phyloP scores from a whole-genome alignment of 1,140 invertebrate genomes.

The Drosophila insularis region DNA sequence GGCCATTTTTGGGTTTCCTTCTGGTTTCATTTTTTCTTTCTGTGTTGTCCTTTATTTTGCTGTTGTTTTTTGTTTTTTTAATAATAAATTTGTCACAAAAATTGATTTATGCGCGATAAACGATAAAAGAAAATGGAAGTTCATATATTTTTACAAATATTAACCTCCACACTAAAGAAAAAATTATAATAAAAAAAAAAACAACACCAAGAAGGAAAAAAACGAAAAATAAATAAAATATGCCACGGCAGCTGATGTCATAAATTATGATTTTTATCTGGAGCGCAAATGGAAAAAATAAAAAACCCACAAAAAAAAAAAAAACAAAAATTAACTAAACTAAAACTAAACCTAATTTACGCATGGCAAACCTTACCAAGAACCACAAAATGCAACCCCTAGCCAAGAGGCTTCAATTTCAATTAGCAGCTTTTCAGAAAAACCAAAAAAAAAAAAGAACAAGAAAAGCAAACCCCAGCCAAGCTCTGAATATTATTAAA shows the following conservation, averaged over 20 bases:
- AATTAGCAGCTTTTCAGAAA: conserved; percentile 44
- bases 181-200: background rate
- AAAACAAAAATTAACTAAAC: conserved; percentile 49
- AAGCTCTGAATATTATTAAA: background rate
- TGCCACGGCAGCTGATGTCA: conserved; percentile 71
- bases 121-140: conserved; percentile 69
- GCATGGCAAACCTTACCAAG: conserved; percentile 52
- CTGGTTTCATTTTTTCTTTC: conserved; percentile 40
- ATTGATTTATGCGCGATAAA: conserved; percentile 82
- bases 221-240: conserved; percentile 36
- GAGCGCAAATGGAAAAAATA: conserved; percentile 75
- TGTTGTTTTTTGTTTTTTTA: conserved; percentile 58
- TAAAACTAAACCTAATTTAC: conserved; percentile 73
- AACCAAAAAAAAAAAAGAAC: conserved; percentile 4
- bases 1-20: conserved; percentile 21
- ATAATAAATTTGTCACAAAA: conserved; percentile 82
- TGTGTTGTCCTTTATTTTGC: background rate
- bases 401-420: conserved; percentile 51
- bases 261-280: conserved; percentile 82
- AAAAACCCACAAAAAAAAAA: conserved; percentile 54
- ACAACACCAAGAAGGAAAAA: background rate
- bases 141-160: conserved; percentile 59
- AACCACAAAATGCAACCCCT: conserved; percentile 54
- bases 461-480: background rate
- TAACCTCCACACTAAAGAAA: conserved; percentile 11